Base-by-base conservation (phyloP, 2,888 invertebrate genomes). In the Diaperis boleti region DNA sequence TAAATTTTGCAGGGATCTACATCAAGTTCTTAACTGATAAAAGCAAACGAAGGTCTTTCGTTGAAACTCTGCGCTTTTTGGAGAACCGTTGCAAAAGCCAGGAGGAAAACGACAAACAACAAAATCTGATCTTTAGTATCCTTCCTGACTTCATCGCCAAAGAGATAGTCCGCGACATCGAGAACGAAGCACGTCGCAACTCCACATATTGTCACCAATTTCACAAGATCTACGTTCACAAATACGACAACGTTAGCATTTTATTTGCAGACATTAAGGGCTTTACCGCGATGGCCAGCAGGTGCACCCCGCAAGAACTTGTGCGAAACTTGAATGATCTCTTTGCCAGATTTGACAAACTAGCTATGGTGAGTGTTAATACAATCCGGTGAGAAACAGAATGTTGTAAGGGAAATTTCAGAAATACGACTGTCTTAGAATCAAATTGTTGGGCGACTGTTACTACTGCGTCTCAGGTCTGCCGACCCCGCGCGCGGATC, bases 211-310 rank as follows among this genome's bases (percentile, higher is more conserved):
- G 87, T 0, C 84, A 91, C 75, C 92, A 96, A 85, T 98, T 98
- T 81, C 97, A 98, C 81, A 94, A 97, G 81, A 92, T 98, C 65
- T 98, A 98, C 82, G 95, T 98, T 69, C 95, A 96, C 80, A 89
- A 95, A 66, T 96, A 98, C 81, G 94, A 96, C 75, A 92, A 97
- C 79, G 98, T 98, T 69, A 95, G 95, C 82, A 96, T 97, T 76
- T 85, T 97, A 5, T 97, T 95, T 79, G 96, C 96, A 1, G 97
- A 97, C 76, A 96, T 97, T 76, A 96, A 96, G 83, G 96, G 96
- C 49, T 94, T 95, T 77, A 94, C 94, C 64, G 91, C 94, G 70
- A 80, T 96, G 73, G 94, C 96, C 5, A 93, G 92, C 69, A 91
- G 91, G 77, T 95, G 95, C 81, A 93, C 91, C 61, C 93, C 96